These are phyloP conservation scores for Noturus placidus DNA, from an alignment of 2,113 vertebrate genomes.

Conservation along the genomic window DNA sequence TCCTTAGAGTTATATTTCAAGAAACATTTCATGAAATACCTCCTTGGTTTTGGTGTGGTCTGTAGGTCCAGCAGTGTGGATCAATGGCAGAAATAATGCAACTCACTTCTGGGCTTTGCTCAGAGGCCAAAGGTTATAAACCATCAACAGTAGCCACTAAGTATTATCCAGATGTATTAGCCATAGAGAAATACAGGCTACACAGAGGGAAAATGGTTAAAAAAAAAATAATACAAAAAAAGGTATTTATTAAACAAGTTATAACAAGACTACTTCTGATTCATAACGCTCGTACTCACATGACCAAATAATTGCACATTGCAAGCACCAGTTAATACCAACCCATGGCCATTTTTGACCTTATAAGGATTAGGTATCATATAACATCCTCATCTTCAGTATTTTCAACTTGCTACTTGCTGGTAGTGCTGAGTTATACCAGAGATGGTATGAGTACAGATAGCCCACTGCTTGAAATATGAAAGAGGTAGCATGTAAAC, in stretches of 20 bases:
- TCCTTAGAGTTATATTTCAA: slow-evolving; percentile 37
- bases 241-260: neutral
- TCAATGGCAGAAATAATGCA: slow-evolving; percentile 36
- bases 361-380: neutral
- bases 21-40: slow-evolving; percentile 48
- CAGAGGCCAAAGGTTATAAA: slow-evolving; percentile 55
- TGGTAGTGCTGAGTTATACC: neutral
- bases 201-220: neutral
- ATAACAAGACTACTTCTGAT: neutral
- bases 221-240: neutral
- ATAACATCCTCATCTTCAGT: neutral
- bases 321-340: neutral
- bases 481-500: neutral
- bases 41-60: slow-evolving; percentile 32
- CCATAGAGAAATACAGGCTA: neutral
- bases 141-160: slow-evolving; percentile 13
- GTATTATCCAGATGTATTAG: slow-evolving; percentile 33
- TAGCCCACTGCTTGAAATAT: neutral
- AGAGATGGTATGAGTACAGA: neutral
- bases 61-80: slow-evolving; percentile 20
- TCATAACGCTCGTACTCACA: neutral
- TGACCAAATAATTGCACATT: neutral
- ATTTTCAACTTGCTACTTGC: neutral
- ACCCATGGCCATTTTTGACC: neutral
- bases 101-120: slow-evolving; percentile 17